Evolutionary conservation across 2,888 invertebrate genomes (phyloP).

Genomic region (Sphecodes monilicornis): DNA sequence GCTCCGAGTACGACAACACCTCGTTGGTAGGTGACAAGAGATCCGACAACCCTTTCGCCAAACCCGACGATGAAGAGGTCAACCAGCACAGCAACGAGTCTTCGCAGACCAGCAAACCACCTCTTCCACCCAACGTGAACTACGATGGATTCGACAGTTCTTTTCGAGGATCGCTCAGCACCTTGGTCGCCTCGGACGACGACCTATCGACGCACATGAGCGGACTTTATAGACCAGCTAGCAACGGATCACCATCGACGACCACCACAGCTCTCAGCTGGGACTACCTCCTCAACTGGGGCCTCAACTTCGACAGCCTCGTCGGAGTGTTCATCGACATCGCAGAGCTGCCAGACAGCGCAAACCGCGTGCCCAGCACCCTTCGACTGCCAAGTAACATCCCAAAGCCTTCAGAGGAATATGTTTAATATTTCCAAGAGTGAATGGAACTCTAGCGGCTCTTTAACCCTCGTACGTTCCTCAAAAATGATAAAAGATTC

Average conservation of each 20-base stretch:
- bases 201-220: conserved; percentile 93
- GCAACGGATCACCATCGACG: conserved; percentile 89
- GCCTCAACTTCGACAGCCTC: conserved; percentile 97
- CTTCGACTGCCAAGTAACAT: conserved; percentile 91
- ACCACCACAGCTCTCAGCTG: conserved; percentile 90
- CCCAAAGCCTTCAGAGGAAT: conserved; percentile 95
- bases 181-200: conserved; percentile 95
- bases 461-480: not conserved
- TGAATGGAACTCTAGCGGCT: not conserved
- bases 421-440: conserved; percentile 86
- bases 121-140: conserved; percentile 89
- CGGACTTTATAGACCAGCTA: conserved; percentile 92
- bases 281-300: conserved; percentile 98
- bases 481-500: not conserved
- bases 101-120: conserved; percentile 86
- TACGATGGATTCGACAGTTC: conserved; percentile 98
- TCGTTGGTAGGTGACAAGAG: conserved; percentile 92
- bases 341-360: conserved; percentile 94
- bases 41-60: conserved; percentile 87
- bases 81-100: conserved; percentile 84
- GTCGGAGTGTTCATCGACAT: conserved; percentile 98
- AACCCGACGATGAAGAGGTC: conserved; percentile 85
- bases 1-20: conserved; percentile 98
- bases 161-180: conserved; percentile 96
- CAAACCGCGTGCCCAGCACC: conserved; percentile 89